Conservation (phyloP, 2,888 invertebrate species). For the Monochamus alternatus region DNA sequence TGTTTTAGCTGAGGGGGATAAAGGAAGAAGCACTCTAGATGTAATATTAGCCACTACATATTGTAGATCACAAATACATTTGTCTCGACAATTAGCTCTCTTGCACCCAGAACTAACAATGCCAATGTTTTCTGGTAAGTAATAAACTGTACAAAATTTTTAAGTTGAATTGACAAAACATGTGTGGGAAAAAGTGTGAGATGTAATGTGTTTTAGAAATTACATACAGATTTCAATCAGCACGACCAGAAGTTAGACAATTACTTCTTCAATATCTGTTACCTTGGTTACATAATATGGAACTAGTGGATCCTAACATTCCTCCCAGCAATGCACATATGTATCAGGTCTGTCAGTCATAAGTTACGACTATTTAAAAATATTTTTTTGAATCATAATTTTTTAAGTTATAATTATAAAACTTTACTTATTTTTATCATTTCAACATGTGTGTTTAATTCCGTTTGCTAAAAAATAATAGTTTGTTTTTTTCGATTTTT, state of each 20-base stretch:
- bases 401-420: not conserved
- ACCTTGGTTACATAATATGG: conserved; percentile 99
- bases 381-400: too few species aligned
- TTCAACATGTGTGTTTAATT: too few species aligned
- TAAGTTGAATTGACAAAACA: not conserved
- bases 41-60: conserved; percentile 90
- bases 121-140: conserved; percentile 98
- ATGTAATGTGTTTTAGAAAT: conserved; percentile 83
- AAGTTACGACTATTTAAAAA: not conserved
- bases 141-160: conserved; percentile 6
- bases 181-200: conserved; percentile 38
- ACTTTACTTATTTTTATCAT: too few species aligned
- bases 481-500: too few species aligned
- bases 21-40: conserved; percentile 85
- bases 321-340: conserved; percentile 91
- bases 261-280: conserved; percentile 92
- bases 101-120: conserved; percentile 98
- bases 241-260: conserved; percentile 93
- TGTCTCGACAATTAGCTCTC: conserved; percentile 93
- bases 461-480: too few species aligned
- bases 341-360: conserved; percentile 79
- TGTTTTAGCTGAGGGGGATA: conserved; percentile 74
- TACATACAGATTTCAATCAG: conserved; percentile 96
- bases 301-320: conserved; percentile 96
- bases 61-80: conserved; percentile 92